A percentile compares a stretch with the other conserved stretches of the same genome.
Conservation (phyloP, 1,140 invertebrate species). For the Cardiocondyla obscurior region DNA sequence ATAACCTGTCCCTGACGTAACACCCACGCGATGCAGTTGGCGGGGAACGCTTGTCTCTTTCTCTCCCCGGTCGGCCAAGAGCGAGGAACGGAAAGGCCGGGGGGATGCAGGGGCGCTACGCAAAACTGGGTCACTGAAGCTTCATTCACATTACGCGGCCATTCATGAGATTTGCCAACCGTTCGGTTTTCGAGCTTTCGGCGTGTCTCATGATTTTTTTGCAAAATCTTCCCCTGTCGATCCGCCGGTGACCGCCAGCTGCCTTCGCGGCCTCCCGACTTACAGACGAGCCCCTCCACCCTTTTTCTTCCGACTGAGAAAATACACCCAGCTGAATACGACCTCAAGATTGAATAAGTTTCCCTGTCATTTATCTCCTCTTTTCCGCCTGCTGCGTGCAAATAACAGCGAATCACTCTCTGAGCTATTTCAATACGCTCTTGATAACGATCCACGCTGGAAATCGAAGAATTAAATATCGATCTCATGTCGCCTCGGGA, state of each 20-base stretch:
- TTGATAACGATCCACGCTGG: background rate
- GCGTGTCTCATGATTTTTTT: constrained; percentile 58
- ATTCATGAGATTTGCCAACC: constrained; percentile 83
- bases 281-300: background rate
- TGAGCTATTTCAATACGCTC: background rate
- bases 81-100: constrained; percentile 48
- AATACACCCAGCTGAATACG: constrained; percentile 16
- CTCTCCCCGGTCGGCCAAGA: background rate
- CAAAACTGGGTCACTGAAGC: constrained; percentile 83
- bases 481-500: background rate
- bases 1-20: constrained; percentile 78
- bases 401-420: background rate
- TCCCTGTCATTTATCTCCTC: constrained; percentile 5
- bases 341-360: constrained; percentile 23
- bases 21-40: constrained; percentile 60
- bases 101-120: constrained; percentile 60
- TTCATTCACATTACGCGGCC: constrained; percentile 84
- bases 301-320: background rate
- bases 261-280: background rate
- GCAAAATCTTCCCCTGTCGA: constrained; percentile 5
- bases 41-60: constrained; percentile 1
- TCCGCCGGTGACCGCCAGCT: background rate
- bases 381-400: background rate
- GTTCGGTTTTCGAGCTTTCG: constrained; percentile 77
- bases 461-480: background rate